phyloP scores from a whole-genome alignment of 1,140 invertebrate species.

The Neodiprion pinetum region DNA sequence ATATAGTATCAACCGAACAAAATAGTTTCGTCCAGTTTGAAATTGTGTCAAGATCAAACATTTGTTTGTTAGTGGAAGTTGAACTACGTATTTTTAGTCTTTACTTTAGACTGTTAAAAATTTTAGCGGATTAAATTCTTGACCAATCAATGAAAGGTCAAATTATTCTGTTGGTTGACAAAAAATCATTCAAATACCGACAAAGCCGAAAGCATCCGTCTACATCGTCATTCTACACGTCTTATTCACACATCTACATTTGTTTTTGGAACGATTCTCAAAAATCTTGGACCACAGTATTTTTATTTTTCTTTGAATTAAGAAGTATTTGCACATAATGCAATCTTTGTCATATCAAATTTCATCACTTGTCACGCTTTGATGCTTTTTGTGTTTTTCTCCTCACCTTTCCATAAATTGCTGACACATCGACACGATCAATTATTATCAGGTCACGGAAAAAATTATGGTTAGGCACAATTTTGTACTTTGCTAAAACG shows the following conservation, averaged over 20 bases:
- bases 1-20: not conserved
- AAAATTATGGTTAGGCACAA: constrained; percentile 28
- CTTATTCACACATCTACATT: too few relatives aligned
- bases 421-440: too few relatives aligned
- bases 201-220: too few relatives aligned
- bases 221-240: too few relatives aligned
- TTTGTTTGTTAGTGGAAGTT: not conserved
- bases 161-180: not conserved
- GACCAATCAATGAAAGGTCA: not conserved
- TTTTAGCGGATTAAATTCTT: not conserved
- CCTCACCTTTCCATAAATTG: too few relatives aligned
- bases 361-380: not conserved
- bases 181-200: too few relatives aligned
- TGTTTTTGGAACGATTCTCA: too few relatives aligned
- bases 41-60: too few relatives aligned
- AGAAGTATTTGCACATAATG: constrained; percentile 11
- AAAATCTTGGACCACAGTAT: not conserved
- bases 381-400: too few relatives aligned
- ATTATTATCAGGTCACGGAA: not conserved
- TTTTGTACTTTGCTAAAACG: constrained; percentile 6
- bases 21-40: not conserved
- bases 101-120: not conserved
- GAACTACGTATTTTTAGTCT: not conserved
- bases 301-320: constrained; percentile 11
- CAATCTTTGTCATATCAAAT: constrained; percentile 11